Evolutionary conservation across 2,113 vertebrate genomes (phyloP).

Genomic region (Anhinga rufa): DNA sequence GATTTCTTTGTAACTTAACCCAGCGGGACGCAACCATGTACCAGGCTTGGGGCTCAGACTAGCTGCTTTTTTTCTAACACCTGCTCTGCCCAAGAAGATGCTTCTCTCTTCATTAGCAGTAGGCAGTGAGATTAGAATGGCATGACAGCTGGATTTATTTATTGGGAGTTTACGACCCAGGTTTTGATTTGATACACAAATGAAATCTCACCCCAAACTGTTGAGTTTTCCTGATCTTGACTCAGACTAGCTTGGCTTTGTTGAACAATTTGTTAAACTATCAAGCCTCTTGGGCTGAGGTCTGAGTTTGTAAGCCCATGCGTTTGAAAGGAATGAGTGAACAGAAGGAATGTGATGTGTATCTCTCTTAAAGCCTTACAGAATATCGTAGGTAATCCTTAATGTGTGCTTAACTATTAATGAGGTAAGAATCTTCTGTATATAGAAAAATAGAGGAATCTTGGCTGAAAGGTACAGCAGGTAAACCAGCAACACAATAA

Average conservation of each 20-base stretch:
- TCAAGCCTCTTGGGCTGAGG: not conserved
- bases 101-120: not conserved
- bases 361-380: not conserved
- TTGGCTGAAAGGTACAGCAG: not conserved
- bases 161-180: not conserved
- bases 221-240: not conserved
- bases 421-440: not conserved
- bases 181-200: not conserved
- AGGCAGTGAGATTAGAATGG: not conserved
- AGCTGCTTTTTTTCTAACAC: not conserved
- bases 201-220: not conserved
- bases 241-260: not conserved
- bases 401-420: not conserved
- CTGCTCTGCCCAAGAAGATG: conserved; percentile 10
- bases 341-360: not conserved
- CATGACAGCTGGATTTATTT: not conserved
- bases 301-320: not conserved
- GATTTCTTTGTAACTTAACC: conserved; percentile 45
- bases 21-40: not conserved
- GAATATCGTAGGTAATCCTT: not conserved
- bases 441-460: not conserved
- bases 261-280: not conserved
- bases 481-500: not conserved
- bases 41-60: not conserved
- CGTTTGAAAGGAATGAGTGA: not conserved